Conservation (phyloP, 2,888 invertebrate genomes). For the Drosophila subsilvestris region DNA sequence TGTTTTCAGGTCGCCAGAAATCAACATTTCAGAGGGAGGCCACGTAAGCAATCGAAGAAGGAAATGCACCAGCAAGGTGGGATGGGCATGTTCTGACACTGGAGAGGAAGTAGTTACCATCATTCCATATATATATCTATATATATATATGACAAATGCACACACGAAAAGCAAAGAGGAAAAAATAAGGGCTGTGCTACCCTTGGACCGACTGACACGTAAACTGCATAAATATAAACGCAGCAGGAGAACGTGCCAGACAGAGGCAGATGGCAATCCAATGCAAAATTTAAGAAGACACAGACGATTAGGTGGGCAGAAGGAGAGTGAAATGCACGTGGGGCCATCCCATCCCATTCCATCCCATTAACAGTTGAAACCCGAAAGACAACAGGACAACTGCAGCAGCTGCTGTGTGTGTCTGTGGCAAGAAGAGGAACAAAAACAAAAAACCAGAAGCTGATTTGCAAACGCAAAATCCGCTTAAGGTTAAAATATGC, state of each 20-base stretch:
- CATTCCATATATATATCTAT: slow-evolving; percentile 59
- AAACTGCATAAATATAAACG: slow-evolving; percentile 77
- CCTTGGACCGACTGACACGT: slow-evolving; percentile 64
- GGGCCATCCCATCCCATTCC: background rate
- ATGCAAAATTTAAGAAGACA: slow-evolving; percentile 51
- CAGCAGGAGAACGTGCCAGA: slow-evolving; percentile 65
- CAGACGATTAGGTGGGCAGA: slow-evolving; percentile 26
- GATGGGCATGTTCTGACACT: background rate
- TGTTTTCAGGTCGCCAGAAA: slow-evolving; percentile 74
- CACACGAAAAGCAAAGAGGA: slow-evolving; percentile 33
- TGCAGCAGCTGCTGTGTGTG: slow-evolving; percentile 10
- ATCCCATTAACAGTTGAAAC: too few relatives aligned
- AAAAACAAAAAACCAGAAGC: slow-evolving; percentile 35
- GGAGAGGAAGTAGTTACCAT: slow-evolving; percentile 73
- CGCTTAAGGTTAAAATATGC: slow-evolving; percentile 55
- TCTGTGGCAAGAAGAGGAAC: background rate
- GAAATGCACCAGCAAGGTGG: slow-evolving; percentile 55
- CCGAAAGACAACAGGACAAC: background rate
- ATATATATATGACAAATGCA: slow-evolving; percentile 65
- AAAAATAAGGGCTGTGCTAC: slow-evolving; percentile 7
- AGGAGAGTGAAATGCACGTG: background rate
- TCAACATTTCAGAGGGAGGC: slow-evolving; percentile 64
- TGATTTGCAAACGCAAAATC: slow-evolving; percentile 53
- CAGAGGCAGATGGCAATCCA: slow-evolving; percentile 46
- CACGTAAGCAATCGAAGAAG: slow-evolving; percentile 75